Evolutionary conservation across 2,888 invertebrate species (phyloP), one percentile per base, ranked within the genome.

Genomic region (Melikaiella ostensackeni): DNA sequence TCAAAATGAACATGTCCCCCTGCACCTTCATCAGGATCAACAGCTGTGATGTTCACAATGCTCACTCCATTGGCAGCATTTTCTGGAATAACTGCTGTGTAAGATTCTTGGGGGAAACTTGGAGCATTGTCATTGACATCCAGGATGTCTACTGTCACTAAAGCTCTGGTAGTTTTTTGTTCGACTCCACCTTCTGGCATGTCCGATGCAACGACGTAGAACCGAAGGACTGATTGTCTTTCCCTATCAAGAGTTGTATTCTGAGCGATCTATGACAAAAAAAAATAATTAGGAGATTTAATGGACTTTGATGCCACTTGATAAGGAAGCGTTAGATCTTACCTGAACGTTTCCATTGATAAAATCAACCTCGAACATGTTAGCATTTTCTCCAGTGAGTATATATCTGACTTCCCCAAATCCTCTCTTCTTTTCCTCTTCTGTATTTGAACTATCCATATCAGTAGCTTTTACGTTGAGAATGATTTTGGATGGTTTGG

Each of bases 81-180:
- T 89, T 96, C 96, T 0, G 96, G 95, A 42, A 96, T 95, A 0
- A 97, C 96, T 7, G 96, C 95, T 83, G 94, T 94, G 83, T 96
- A 96, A 19, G 93, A 92, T 33, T 92, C 91, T 83, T 94, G 94
- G 4, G 93, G 93, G 87, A 96, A 96, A 1, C 90, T 90, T 0
- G 96, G 97, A 0, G 95, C 93, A 87, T 96, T 96, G 84, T 97
- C 97, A 85, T 97, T 96, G 0, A 96, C 95, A 86, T 97, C 96
- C 0, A 95, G 89, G 0, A 96, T 94, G 85, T 96, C 95, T 11
- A 96, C 93, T 0, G 93, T 92, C 16, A 96, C 93, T 82, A 94
- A 93, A 0, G 94, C 95, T 2, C 94, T 92, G 0, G 95, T 93
- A 82, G 94, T 94, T 46, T 94, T 92, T 78, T 95, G 94, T 75